Evolutionary conservation across 2,113 vertebrate species (phyloP).

Genomic region (Sakesphorus luctuosus): DNA sequence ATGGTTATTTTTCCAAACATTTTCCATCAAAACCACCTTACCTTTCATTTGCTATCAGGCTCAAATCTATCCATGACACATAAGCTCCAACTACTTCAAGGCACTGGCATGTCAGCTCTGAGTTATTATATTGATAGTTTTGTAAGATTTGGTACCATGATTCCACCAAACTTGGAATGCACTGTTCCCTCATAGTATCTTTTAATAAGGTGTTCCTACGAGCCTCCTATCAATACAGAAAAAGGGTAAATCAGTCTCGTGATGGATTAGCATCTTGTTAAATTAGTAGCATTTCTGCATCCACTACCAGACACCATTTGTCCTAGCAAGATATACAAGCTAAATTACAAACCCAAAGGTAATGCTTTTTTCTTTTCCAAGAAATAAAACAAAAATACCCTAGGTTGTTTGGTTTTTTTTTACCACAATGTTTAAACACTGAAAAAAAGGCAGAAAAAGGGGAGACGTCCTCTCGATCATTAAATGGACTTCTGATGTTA

Average conservation of each 20-base stretch:
- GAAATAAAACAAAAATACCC: not conserved
- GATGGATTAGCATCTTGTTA: not conserved
- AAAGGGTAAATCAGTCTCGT: not conserved
- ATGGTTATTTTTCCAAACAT: not conserved
- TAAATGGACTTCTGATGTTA: not conserved
- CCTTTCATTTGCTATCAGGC: constrained; percentile 98
- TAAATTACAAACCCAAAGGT: not conserved
- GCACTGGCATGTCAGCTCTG: constrained; percentile 97
- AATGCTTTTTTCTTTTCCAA: not conserved
- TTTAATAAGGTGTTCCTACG: constrained; percentile 95
- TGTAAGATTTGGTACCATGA: constrained; percentile 99
- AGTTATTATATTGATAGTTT: constrained; percentile 91
- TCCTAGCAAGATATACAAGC: not conserved
- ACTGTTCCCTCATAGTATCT: constrained; percentile 94
- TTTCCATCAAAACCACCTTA: constrained; percentile 41
- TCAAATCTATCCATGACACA: constrained; percentile 98
- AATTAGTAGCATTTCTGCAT: not conserved
- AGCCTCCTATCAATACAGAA: constrained; percentile 80
- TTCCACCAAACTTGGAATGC: constrained; percentile 95
- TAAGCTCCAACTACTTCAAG: constrained; percentile 98
- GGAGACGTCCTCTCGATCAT: not conserved
- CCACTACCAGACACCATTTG: not conserved
- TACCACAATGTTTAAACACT: not conserved
- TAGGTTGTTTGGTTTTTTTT: not conserved
- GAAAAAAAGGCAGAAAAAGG: not conserved